Conservation (phyloP, 2,888 invertebrate genomes). For the Tipula lateralis region DNA sequence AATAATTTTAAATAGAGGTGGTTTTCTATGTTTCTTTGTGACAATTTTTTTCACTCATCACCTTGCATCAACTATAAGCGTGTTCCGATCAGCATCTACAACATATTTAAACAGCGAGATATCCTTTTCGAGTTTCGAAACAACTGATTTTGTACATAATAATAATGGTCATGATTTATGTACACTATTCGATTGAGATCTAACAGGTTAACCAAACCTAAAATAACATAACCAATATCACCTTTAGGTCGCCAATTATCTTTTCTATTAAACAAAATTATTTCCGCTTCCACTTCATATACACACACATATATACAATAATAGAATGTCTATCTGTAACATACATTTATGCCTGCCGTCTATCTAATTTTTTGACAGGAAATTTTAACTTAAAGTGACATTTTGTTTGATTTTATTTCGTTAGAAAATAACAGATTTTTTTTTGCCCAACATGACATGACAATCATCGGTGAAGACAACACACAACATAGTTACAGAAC, state of each 20-base stretch:
- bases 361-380: constrained; percentile 57
- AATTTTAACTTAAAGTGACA: constrained; percentile 56
- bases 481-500: not conserved
- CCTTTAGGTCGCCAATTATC: not conserved
- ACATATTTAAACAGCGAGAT: no score
- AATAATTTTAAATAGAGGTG: no score
- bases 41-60: no score
- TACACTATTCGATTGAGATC: not conserved
- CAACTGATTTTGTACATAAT: no score
- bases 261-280: not conserved
- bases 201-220: not conserved
- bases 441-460: not conserved
- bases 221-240: not conserved
- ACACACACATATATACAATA: not conserved
- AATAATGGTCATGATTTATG: no score
- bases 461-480: constrained; percentile 11
- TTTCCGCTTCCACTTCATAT: not conserved
- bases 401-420: constrained; percentile 32
- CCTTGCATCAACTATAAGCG: no score
- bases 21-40: no score
- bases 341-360: constrained; percentile 40
- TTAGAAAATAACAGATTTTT: not conserved
- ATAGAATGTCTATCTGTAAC: not conserved
- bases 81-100: no score
- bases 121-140: no score